phyloP scores from a whole-genome alignment of 2,113 vertebrate species.

The Cricetomys ansorgei region DNA sequence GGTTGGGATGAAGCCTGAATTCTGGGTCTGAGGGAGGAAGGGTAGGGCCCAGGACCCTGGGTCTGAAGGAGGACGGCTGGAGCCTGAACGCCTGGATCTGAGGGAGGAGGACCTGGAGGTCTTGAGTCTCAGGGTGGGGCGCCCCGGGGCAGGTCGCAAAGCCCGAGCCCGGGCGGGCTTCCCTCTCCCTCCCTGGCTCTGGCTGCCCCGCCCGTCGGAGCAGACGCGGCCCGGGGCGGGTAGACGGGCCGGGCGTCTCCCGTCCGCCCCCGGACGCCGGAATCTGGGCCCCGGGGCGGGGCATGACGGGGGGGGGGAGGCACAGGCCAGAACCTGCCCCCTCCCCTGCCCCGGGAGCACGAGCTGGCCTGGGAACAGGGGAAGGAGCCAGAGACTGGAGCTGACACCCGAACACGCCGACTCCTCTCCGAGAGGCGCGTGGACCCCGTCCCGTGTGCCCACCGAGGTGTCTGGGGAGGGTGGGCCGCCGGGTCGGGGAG shows the following conservation, averaged over 20 bases:
- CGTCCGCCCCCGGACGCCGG: conserved; percentile 80
- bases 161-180: conserved; percentile 46
- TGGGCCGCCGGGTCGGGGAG: not conserved
- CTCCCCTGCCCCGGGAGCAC: conserved; percentile 70
- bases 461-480: not conserved
- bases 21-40: not conserved
- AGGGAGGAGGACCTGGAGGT: conserved; percentile 11
- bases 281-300: conserved; percentile 82
- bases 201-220: conserved; percentile 77
- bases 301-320: conserved; percentile 76
- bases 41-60: not conserved
- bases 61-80: not conserved
- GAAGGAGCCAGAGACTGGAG: not conserved
- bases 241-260: conserved; percentile 82
- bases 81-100: not conserved
- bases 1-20: not conserved
- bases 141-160: conserved; percentile 46
- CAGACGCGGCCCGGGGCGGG: conserved; percentile 80
- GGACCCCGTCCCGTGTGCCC: not conserved
- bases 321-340: conserved; percentile 81
- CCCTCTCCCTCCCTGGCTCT: conserved; percentile 44
- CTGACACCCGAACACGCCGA: not conserved
- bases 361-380: conserved; percentile 32
- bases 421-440: not conserved
- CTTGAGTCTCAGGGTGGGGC: conserved; percentile 26